phyloP scores from a whole-genome alignment of 2,888 invertebrate genomes.

The Ypsolopha sequella region DNA sequence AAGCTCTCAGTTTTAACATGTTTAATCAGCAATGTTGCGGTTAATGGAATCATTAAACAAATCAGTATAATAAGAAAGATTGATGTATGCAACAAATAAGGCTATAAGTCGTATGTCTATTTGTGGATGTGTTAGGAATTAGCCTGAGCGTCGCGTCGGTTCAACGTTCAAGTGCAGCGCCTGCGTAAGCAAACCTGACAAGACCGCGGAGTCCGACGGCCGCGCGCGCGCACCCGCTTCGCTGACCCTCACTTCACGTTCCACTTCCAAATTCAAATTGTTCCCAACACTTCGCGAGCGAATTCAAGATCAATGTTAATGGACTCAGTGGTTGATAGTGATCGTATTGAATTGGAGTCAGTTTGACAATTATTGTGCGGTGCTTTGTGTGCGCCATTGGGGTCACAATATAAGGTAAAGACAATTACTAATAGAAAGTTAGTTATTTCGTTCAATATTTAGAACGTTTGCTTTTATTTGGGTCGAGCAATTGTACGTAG shows the following conservation, averaged over 20 bases:
- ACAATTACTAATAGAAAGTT: too few species aligned
- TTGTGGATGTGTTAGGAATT: not conserved
- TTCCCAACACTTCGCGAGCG: slow-evolving; percentile 18
- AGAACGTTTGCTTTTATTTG: too few species aligned
- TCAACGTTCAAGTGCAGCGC: slow-evolving; percentile 60
- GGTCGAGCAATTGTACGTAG: too few species aligned
- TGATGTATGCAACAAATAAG: not conserved
- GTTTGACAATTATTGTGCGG: slow-evolving; percentile 19
- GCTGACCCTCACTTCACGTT: slow-evolving; percentile 9
- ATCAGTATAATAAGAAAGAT: too few species aligned
- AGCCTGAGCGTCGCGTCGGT: slow-evolving; percentile 31
- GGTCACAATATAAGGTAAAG: not conserved
- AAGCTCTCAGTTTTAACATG: too few species aligned
- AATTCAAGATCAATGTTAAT: slow-evolving; percentile 1
- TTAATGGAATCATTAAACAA: too few species aligned
- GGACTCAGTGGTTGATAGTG: slow-evolving; percentile 19
- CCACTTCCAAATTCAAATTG: slow-evolving; percentile 30
- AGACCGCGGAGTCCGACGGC: slow-evolving; percentile 38
- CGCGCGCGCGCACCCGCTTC: slow-evolving; percentile 29
- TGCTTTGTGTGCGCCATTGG: slow-evolving; percentile 22
- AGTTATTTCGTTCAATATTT: too few species aligned
- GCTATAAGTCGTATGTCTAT: not conserved
- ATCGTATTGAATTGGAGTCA: slow-evolving; percentile 9
- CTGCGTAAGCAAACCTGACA: slow-evolving; percentile 48
- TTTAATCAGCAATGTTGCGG: too few species aligned